phyloP scores from a whole-genome alignment of 2,888 invertebrate species.

The Coelogynopora nodosa region DNA sequence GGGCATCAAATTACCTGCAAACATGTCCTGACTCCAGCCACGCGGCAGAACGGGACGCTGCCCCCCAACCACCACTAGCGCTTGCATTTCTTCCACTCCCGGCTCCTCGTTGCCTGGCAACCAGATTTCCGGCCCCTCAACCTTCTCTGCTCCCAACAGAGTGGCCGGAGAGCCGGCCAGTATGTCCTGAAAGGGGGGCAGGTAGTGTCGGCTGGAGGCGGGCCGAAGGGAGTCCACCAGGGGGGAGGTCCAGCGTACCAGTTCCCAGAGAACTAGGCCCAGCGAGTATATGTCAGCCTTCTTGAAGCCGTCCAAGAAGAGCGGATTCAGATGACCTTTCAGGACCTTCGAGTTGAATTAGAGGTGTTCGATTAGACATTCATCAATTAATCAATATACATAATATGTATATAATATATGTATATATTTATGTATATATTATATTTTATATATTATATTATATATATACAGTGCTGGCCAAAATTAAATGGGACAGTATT shows the following conservation, averaged over 20 bases:
- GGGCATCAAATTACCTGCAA: background rate
- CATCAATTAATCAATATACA: too few species aligned
- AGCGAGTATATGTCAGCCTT: conserved; percentile 43
- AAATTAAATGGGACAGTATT: too few species aligned
- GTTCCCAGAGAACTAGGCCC: conserved; percentile 41
- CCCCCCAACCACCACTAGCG: background rate
- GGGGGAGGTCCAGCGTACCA: conserved; percentile 16
- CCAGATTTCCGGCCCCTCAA: background rate
- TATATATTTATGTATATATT: too few species aligned
- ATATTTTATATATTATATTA: too few species aligned
- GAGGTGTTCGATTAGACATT: too few species aligned
- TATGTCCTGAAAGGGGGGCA: background rate
- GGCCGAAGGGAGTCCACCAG: background rate
- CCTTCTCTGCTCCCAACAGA: background rate
- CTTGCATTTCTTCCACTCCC: background rate
- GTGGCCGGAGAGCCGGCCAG: background rate
- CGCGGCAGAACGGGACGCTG: background rate
- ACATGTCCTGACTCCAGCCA: background rate
- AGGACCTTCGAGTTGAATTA: too few species aligned
- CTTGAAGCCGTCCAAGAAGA: conserved; percentile 17
- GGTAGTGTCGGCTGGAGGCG: background rate
- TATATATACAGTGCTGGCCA: too few species aligned
- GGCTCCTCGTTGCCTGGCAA: background rate
- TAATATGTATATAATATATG: too few species aligned
- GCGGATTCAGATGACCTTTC: background rate